Conservation (phyloP, 2,888 invertebrate genomes). For the Synergus itoensis region DNA sequence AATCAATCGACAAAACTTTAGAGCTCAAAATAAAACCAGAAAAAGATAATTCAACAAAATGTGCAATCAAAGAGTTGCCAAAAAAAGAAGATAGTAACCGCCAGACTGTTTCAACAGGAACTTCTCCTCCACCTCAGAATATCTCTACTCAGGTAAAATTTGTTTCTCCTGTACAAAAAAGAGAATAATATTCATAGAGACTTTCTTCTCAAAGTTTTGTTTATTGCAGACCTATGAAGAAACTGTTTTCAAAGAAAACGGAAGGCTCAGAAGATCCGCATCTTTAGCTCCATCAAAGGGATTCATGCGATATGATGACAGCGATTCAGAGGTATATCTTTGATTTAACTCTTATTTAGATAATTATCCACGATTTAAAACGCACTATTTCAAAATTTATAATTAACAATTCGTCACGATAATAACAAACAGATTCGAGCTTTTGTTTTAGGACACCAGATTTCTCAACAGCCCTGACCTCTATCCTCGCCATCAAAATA, state of each 20-base stretch:
- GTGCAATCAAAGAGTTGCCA: background rate
- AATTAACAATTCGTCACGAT: conserved; percentile 4
- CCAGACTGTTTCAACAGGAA: conserved; percentile 83
- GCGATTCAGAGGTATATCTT: conserved; percentile 72
- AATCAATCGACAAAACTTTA: background rate
- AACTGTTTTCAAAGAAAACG: conserved; percentile 59
- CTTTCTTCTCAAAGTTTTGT: background rate
- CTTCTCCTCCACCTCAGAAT: conserved; percentile 92
- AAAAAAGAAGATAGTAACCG: conserved; percentile 19
- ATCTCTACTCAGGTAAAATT: conserved; percentile 89
- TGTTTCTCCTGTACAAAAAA: background rate
- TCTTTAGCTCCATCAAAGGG: conserved; percentile 64
- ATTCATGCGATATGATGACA: conserved; percentile 70
- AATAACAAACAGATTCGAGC: conserved; percentile 61
- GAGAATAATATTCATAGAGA: background rate
- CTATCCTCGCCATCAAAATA: conserved; percentile 58
- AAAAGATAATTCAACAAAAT: background rate
- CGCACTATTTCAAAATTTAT: background rate
- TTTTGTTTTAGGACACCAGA: conserved; percentile 71
- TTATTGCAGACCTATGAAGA: conserved; percentile 80
- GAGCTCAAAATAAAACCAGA: background rate
- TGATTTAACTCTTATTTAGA: conserved; percentile 2
- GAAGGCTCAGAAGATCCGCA: conserved; percentile 61
- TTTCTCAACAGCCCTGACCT: conserved; percentile 72
- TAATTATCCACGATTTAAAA: background rate